Evolutionary conservation across 2,113 vertebrate genomes (phyloP).

Genomic region (Fulica atra): DNA sequence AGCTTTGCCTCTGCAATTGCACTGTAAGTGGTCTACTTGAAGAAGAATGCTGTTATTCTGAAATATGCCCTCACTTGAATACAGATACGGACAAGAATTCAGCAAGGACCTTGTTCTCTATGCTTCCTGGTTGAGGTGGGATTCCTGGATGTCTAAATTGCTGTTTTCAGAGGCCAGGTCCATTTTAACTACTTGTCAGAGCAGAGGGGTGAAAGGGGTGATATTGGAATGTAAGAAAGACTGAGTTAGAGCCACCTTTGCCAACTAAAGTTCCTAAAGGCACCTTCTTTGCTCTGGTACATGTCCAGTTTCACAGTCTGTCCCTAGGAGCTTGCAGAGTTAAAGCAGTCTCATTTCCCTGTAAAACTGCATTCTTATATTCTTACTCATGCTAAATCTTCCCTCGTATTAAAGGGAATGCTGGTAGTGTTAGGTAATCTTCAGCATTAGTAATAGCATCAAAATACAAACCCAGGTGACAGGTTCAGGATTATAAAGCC

Average conservation of each 20-base stretch:
- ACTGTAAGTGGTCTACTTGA: not conserved
- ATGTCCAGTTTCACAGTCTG: not conserved
- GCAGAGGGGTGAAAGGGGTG: fast-evolving
- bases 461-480: not conserved
- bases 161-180: not conserved
- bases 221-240: fast-evolving
- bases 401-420: not conserved
- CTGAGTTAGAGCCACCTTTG: not conserved
- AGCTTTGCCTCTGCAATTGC: not conserved
- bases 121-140: not conserved
- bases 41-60: not conserved
- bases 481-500: not conserved
- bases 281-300: not conserved
- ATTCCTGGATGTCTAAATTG: not conserved
- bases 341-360: not conserved
- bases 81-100: not conserved
- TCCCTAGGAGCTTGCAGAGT: not conserved
- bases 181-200: not conserved
- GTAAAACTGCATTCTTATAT: not conserved
- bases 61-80: not conserved
- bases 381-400: not conserved
- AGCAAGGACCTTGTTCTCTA: not conserved
- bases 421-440: not conserved
- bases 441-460: not conserved
- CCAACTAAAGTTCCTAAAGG: not conserved